Percentiles rank a stretch among this genome's conserved stretches.
phyloP scores from a whole-genome alignment of 2,888 invertebrate genomes.

The Rhopalosiphum nymphaeae region DNA sequence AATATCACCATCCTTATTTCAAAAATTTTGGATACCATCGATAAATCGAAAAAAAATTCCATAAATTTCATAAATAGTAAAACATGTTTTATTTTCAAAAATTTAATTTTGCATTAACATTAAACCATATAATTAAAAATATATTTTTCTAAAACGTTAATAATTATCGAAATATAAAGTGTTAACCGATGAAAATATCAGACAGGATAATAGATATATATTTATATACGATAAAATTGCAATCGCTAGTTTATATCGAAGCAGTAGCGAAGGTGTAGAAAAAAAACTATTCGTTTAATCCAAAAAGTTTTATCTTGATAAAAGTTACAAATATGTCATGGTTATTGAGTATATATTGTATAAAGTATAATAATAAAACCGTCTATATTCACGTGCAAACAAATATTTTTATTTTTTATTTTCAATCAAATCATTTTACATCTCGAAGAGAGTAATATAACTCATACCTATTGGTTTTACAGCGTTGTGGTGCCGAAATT shows the following conservation, averaged over 20 bases:
- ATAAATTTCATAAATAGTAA: not conserved
- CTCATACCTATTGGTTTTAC: conserved; percentile 15
- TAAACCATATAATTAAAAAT: not conserved
- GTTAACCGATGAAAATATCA: not conserved
- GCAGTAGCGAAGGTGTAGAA: not conserved
- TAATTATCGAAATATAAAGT: not conserved
- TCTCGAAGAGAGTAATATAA: conserved; percentile 9
- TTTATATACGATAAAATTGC: not conserved
- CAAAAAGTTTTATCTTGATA: not conserved
- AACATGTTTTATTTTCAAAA: not conserved
- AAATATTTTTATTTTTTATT: conserved; percentile 23
- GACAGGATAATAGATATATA: not conserved
- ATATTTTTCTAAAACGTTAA: not conserved
- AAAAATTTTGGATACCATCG: not conserved
- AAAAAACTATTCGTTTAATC: not conserved
- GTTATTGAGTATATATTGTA: not conserved
- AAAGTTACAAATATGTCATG: not conserved
- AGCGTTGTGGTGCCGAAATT: not conserved
- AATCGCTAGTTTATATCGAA: not conserved
- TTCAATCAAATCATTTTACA: conserved; percentile 30
- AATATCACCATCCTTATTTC: not conserved
- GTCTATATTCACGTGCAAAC: not conserved
- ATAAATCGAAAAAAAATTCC: not conserved
- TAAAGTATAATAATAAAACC: not conserved
- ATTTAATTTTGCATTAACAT: not conserved